Evolutionary conservation across 2,797 vertebrate genomes (phyloP).

Genomic region (Anabacerthia variegaticeps): DNA sequence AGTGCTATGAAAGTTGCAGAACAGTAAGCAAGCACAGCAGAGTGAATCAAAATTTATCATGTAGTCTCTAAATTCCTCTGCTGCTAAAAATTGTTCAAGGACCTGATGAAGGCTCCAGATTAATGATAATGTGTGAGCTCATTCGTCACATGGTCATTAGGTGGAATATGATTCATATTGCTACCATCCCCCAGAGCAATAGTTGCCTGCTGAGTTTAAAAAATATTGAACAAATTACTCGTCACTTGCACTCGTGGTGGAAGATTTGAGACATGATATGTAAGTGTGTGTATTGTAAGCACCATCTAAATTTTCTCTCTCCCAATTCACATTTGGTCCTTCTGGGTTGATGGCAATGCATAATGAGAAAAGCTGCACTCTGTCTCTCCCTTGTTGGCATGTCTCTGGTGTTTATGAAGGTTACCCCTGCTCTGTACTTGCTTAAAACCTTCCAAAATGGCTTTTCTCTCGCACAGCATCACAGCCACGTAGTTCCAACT

Average conservation of each 20-base stretch:
- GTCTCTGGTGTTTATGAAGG: not conserved
- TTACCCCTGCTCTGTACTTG: not conserved
- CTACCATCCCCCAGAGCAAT: not conserved
- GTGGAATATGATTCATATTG: not conserved
- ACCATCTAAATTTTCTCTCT: not conserved
- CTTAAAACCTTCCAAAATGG: not conserved
- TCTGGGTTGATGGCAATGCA: not conserved
- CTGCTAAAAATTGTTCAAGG: not conserved
- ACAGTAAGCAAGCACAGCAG: not conserved
- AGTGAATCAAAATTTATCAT: not conserved
- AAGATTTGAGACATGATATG: not conserved
- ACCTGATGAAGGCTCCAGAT: not conserved
- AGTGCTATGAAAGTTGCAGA: not conserved
- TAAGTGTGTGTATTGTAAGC: not conserved
- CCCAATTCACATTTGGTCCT: not conserved
- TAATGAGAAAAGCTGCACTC: not conserved
- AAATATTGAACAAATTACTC: not conserved
- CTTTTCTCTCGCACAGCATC: not conserved
- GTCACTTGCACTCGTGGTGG: not conserved
- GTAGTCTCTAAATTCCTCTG: not conserved
- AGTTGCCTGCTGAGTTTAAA: not conserved
- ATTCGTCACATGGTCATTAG: not conserved
- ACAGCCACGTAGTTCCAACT: fast-evolving
- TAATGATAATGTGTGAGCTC: not conserved
- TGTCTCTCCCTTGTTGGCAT: not conserved